phyloP scores from a whole-genome alignment of 1,140 invertebrate species.

The Drosophila sp. region DNA sequence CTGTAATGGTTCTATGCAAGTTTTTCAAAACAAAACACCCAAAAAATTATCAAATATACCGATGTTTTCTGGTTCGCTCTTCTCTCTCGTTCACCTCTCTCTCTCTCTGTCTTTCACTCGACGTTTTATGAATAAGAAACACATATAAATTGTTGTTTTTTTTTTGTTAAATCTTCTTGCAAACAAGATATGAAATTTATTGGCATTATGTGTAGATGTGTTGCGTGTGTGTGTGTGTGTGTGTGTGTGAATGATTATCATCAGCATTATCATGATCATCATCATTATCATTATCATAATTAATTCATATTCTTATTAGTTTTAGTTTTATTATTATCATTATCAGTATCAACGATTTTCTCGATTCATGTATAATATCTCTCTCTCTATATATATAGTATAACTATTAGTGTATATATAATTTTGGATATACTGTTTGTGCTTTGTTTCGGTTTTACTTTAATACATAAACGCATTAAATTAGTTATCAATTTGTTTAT shows the following conservation, averaged over 20 bases:
- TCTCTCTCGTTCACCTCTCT: slow-evolving; percentile 2
- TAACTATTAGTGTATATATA: slow-evolving; percentile 41
- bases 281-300: slow-evolving; percentile 31
- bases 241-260: slow-evolving; percentile 48
- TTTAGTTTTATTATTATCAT: slow-evolving; percentile 19
- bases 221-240: slow-evolving; percentile 5
- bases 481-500: slow-evolving; percentile 31
- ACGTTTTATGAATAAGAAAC: slow-evolving; percentile 68
- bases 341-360: slow-evolving; percentile 16
- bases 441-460: slow-evolving; percentile 37
- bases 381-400: slow-evolving; percentile 29
- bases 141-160: slow-evolving; percentile 65
- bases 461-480: slow-evolving; percentile 38
- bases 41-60: slow-evolving; percentile 1
- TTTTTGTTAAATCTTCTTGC: slow-evolving; percentile 78
- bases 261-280: slow-evolving; percentile 43
- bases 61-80: neutral
- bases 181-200: slow-evolving; percentile 74
- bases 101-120: slow-evolving; percentile 16
- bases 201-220: slow-evolving; percentile 30
- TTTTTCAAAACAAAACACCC: slow-evolving; percentile 12
- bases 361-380: neutral
- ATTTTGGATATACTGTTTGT: slow-evolving; percentile 40
- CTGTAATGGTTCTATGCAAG: neutral
- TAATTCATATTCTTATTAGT: slow-evolving; percentile 33